Percentiles rank a stretch among this genome's conserved stretches.
phyloP scores from a whole-genome alignment of 2,113 vertebrate species.

The Stegastes partitus region DNA sequence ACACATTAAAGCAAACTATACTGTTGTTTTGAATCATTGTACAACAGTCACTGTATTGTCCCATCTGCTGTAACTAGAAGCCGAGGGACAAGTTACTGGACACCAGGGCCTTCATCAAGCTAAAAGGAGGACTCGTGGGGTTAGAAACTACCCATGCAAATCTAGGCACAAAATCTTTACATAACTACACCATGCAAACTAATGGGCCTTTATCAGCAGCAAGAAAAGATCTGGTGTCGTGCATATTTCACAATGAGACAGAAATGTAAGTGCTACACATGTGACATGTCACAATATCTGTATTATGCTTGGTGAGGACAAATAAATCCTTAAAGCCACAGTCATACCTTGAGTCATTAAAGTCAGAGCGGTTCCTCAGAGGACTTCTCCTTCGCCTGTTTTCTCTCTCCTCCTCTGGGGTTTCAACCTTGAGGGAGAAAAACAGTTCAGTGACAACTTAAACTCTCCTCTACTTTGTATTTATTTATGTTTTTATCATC shows the following conservation, averaged over 20 bases:
- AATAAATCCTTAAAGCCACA: background rate
- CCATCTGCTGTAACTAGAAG: background rate
- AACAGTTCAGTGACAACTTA: background rate
- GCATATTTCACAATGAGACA: background rate
- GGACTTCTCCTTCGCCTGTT: slow-evolving; percentile 95
- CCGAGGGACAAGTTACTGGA: slow-evolving; percentile 20
- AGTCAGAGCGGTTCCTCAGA: slow-evolving; percentile 90
- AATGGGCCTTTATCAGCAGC: background rate
- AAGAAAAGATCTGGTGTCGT: background rate
- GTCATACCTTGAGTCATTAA: slow-evolving; percentile 92
- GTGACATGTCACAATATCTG: background rate
- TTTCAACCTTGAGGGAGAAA: slow-evolving; percentile 82
- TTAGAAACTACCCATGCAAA: slow-evolving; percentile 13
- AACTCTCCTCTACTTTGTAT: background rate
- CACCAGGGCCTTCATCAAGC: slow-evolving; percentile 37
- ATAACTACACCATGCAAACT: background rate
- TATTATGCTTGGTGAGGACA: background rate
- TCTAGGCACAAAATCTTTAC: background rate
- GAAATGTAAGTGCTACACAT: background rate
- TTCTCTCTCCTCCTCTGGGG: slow-evolving; percentile 92
- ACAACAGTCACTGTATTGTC: background rate
- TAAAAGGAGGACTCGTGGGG: slow-evolving; percentile 4
- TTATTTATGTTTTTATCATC: slow-evolving; percentile 12
- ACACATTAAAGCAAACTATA: background rate
- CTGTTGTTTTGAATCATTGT: background rate